A percentile compares a stretch with the other conserved stretches of the same genome.
Evolutionary conservation across 2,113 vertebrate species (phyloP).

Genomic region (Sebastes schlegelii): DNA sequence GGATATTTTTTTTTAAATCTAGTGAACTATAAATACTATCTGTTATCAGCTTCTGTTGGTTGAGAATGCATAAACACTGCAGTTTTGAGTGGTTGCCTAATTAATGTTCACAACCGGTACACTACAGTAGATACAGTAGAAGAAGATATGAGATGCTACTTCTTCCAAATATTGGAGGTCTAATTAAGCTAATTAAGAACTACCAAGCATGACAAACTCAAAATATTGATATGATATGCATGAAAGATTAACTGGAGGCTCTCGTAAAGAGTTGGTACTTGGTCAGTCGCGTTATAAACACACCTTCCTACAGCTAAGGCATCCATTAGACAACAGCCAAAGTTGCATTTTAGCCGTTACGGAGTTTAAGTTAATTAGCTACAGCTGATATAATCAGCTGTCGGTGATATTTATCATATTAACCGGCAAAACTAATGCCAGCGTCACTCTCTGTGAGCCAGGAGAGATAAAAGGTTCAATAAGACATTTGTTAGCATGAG

Average conservation of each 20-base stretch:
- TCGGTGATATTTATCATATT: too few species aligned
- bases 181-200: background rate
- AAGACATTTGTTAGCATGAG: background rate
- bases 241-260: background rate
- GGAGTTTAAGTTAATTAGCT: too few species aligned
- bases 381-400: too few species aligned
- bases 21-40: conserved; percentile 16
- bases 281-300: background rate
- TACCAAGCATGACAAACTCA: background rate
- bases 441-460: too few species aligned
- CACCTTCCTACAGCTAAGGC: background rate
- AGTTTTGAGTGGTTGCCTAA: background rate
- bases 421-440: too few species aligned
- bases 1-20: too few species aligned
- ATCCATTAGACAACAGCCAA: too few species aligned
- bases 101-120: background rate
- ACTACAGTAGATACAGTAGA: background rate
- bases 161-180: background rate
- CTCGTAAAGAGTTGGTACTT: background rate
- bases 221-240: background rate
- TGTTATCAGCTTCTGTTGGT: conserved; percentile 13
- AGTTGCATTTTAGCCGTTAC: too few species aligned
- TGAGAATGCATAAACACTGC: background rate
- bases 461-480: too few species aligned
- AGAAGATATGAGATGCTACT: background rate